Base-by-base conservation (phyloP, 2,888 invertebrate species). In the Tridacna crocea region DNA sequence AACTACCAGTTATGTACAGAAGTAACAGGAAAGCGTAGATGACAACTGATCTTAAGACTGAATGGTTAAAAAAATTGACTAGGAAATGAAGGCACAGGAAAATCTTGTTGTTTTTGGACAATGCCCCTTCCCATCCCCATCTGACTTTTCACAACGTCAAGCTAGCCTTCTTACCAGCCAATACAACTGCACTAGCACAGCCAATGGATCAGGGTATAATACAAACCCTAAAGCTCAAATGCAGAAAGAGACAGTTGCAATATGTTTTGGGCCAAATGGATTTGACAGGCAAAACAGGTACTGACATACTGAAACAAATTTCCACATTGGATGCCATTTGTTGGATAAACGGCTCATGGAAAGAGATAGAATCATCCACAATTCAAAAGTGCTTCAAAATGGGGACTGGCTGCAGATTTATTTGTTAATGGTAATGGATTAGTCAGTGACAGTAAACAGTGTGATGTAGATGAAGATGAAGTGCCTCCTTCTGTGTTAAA, bases 341-440 rank as follows among this genome's bases (percentile, higher is more conserved):
- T 36, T 82, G 82, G 79, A 17, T 82, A 11, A 65, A 46, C 26
- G 65, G n/a, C 8, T 46, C 82, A 13, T 82, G 79, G 82, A 58
- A 66, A 24, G 79, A 66, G 72, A 27, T 58, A 15, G 72, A 72
- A 12, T 22, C 15, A 26, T 36, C 68, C 2, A 79, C 79, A 13
- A 79, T 79, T 55, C 47, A 48, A 13, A 79, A 74, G 58, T 74
- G 79, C 70, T 74, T 79, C 36, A 13, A 74, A 68, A 26, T 55
- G 74, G 55, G 79, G 79, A 22, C 58, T 79, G 47, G 70, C 19
- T 15, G 48, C 15, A 48, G 13, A n/a, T 13, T 27, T 12, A n/a
- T n/a, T n/a, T n/a, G n/a, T n/a, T 19, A n/a, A n/a, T 6, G n/a
- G 17, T 74, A 19, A 61, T 17, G 17, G 24, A n/a, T 15, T 36